Percentiles rank a stretch among this genome's conserved stretches.
These are phyloP conservation scores for Peromyscus nudipes DNA, from an alignment of 2,797 vertebrate species.

Conservation along the genomic window DNA sequence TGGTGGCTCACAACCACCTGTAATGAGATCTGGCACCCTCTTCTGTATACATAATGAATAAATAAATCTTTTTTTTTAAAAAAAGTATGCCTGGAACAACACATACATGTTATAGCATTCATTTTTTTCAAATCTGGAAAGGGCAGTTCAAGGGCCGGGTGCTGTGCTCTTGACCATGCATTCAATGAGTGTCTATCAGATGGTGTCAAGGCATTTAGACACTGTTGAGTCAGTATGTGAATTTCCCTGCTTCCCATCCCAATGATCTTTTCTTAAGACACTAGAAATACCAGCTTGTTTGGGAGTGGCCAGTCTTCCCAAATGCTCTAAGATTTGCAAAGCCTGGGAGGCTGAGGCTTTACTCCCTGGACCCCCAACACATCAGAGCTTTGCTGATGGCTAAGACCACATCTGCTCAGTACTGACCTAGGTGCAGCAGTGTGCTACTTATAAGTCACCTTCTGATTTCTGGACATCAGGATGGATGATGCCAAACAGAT, in stretches of 20 bases:
- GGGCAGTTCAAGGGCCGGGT: neutral
- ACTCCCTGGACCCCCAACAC: neutral
- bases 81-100: no score
- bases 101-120: neutral
- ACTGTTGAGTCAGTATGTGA: neutral
- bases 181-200: no score
- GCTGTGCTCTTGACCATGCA: accelerated
- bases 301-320: neutral
- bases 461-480: neutral
- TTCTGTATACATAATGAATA: no score
- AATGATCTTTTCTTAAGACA: neutral
- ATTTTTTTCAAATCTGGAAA: neutral
- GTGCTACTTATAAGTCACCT: neutral
- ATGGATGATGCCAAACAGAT: neutral
- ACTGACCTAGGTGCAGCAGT: neutral
- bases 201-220: neutral
- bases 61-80: no score
- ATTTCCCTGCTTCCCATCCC: neutral
- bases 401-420: neutral
- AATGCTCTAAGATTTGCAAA: neutral
- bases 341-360: neutral
- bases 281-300: neutral
- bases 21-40: no score
- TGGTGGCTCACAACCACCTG: no score
- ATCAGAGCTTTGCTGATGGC: neutral